Conservation (phyloP, 2,797 vertebrate genomes). For the Phylloscopus collybita region DNA sequence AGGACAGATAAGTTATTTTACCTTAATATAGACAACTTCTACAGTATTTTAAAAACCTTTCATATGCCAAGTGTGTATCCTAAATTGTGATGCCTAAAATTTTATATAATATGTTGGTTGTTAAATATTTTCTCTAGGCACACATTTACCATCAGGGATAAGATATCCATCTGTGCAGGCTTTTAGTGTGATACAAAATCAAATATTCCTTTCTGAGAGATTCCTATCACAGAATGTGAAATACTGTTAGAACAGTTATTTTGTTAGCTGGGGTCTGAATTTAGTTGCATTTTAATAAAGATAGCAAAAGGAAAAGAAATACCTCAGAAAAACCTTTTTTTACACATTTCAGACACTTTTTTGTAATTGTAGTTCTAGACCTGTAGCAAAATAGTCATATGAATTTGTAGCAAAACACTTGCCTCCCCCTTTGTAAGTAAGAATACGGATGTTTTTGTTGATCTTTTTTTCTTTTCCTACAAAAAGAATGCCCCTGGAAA, state of each 20-base stretch:
- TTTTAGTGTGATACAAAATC: not conserved
- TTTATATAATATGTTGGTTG: accelerated
- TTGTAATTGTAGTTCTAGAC: not conserved
- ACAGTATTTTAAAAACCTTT: not conserved
- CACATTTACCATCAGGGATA: accelerated
- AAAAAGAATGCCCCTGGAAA: not conserved
- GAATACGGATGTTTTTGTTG: not conserved
- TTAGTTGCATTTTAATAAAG: not conserved
- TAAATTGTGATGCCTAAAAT: not conserved
- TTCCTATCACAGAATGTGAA: not conserved
- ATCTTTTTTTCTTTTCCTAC: not conserved
- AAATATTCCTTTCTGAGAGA: not conserved
- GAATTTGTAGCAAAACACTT: not conserved
- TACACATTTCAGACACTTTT: not conserved
- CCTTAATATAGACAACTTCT: not conserved
- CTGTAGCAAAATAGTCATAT: not conserved
- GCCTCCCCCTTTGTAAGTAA: not conserved
- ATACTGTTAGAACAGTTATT: not conserved
- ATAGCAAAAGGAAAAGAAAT: not conserved
- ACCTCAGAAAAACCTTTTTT: not conserved
- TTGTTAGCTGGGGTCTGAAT: not conserved
- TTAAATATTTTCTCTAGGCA: not conserved
- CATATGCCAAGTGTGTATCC: not conserved
- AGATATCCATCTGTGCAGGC: not conserved
- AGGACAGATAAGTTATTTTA: not conserved